Evolutionary conservation across 2,888 invertebrate species (phyloP), one percentile per base, ranked within the genome.

Genomic region (Ctenicera cuprea): DNA sequence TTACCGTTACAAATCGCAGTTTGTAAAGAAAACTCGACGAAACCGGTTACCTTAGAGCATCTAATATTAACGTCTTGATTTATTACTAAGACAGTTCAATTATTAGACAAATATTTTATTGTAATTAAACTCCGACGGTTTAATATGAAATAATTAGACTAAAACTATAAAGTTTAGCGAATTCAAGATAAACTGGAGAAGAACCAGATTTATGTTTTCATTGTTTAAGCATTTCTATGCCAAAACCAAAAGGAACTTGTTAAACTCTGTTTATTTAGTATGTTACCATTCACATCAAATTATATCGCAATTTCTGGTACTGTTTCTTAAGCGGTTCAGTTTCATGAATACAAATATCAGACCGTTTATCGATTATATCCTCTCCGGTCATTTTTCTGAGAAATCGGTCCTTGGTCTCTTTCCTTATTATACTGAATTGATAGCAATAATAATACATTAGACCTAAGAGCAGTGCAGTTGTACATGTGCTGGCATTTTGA

Each of bases 1-100:
- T 64, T 69, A 18, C 74, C 65, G 74, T 75, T 77, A 77, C 64
- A 74, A 69, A 70, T 78, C 75, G 71, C 71, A 48, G 70, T 67
- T 73, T 73, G 65, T 52, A 57, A 37, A 30, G 37, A 64, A 57
- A 33, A 20, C 8, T 7, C 48, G 2, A 20, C 18, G 16, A 20
- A 18, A 20, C 1, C 1, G 43, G 5, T 7, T 14, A 8, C 12
- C 26, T 48, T 2, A 11, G 3, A 16, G 18, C 43, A 14, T 45
- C 11, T 14, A n/a, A 45, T 45, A 45, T 45, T 45, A 45, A 45
- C 14, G 14, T 9, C 9, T 12, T 12, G 38, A 38, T 12, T 26
- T 5, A 26, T 3, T 26, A 26, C n/a, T n/a, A n/a, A n/a, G n/a
- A n/a, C n/a, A 26, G 26, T 26, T 26, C 5, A 26, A 26, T n/a